Conservation (phyloP, 2,797 vertebrate species). For the Megaceryle alcyon region DNA sequence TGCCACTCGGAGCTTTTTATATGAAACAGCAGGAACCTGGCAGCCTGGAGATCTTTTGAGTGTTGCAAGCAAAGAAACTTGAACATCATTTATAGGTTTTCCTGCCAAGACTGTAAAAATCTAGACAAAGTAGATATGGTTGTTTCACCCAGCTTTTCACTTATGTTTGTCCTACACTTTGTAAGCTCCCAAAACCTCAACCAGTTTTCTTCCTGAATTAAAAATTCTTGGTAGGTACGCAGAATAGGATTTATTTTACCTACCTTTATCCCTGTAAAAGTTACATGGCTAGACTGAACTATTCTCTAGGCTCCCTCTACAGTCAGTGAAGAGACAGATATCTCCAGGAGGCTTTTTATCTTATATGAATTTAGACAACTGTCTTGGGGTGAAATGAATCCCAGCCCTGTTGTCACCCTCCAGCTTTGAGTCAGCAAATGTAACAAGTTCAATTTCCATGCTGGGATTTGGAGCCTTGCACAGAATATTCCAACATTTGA, state of each 20-base stretch:
- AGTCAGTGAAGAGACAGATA: slow-evolving; percentile 52
- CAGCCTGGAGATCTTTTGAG: slow-evolving; percentile 53
- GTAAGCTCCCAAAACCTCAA: slow-evolving; percentile 21
- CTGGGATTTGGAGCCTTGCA: slow-evolving; percentile 47
- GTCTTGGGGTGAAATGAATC: slow-evolving; percentile 61
- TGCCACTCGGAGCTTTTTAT: slow-evolving; percentile 65
- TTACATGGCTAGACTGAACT: background rate
- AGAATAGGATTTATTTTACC: slow-evolving; percentile 29
- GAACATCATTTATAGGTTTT: slow-evolving; percentile 60
- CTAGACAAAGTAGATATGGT: slow-evolving; percentile 42
- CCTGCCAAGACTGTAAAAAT: slow-evolving; percentile 59
- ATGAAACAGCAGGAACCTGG: slow-evolving; percentile 67
- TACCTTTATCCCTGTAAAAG: slow-evolving; percentile 12
- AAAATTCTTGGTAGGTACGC: background rate
- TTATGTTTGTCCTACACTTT: slow-evolving; percentile 16
- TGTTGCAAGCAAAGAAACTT: background rate
- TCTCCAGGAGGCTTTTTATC: slow-evolving; percentile 59
- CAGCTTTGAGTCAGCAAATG: slow-evolving; percentile 47
- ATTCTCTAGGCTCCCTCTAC: slow-evolving; percentile 61
- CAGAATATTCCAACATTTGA: slow-evolving; percentile 12
- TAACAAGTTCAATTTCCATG: slow-evolving; percentile 9
- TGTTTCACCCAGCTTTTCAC: slow-evolving; percentile 44
- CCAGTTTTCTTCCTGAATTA: slow-evolving; percentile 23
- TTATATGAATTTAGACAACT: slow-evolving; percentile 62
- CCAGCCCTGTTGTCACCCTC: slow-evolving; percentile 51